Conservation (phyloP, 2,888 invertebrate genomes). For the Allygus modestus region DNA sequence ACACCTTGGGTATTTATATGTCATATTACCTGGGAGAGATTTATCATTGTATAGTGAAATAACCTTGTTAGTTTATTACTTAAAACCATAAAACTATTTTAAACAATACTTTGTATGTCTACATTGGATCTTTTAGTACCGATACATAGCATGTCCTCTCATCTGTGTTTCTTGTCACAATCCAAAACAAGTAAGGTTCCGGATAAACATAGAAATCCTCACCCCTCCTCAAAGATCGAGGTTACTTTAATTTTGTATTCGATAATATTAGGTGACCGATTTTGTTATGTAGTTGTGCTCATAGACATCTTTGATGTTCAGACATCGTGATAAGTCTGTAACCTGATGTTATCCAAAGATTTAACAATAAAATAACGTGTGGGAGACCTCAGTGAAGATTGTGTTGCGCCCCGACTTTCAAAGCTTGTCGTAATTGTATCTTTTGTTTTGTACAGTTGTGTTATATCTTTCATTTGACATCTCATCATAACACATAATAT, state of each 20-base stretch:
- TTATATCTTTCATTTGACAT: constrained; percentile 24
- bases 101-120: no score
- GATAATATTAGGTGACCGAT: not conserved
- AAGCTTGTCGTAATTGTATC: constrained; percentile 7
- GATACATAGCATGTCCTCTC: no score
- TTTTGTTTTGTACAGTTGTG: constrained; percentile 30
- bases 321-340: not conserved
- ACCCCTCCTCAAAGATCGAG: not conserved
- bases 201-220: not conserved
- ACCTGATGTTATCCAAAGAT: constrained; percentile 58
- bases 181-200: constrained; percentile 47
- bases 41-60: no score
- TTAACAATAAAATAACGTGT: constrained; percentile 42
- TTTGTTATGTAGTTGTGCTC: constrained; percentile 26
- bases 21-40: no score
- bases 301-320: constrained; percentile 32
- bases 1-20: no score
- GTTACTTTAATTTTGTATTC: not conserved
- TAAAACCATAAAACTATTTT: no score
- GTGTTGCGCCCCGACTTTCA: not conserved
- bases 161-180: constrained; percentile 25
- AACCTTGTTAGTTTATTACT: no score
- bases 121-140: no score
- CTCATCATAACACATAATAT: not conserved
- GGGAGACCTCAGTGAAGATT: constrained; percentile 13